phyloP scores from a whole-genome alignment of 1,140 invertebrate species.

The Diploscapter pachys region DNA sequence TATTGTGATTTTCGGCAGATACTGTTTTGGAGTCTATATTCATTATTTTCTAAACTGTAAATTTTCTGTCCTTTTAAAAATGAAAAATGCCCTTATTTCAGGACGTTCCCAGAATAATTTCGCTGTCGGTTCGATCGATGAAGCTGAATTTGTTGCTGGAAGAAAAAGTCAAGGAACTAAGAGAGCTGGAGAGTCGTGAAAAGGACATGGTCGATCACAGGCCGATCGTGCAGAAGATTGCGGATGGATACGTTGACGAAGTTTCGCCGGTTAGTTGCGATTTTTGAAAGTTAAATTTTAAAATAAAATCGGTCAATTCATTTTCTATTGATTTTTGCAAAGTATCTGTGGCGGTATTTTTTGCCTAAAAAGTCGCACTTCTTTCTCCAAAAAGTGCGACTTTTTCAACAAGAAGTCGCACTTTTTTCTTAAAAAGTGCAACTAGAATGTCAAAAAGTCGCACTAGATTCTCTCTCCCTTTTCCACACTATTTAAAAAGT shows the following conservation, averaged over 20 bases:
- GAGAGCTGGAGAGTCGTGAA: conserved; percentile 4
- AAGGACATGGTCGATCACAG: not conserved
- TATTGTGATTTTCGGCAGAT: too few relatives aligned
- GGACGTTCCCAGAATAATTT: conserved; percentile 10
- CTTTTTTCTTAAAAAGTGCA: too few relatives aligned
- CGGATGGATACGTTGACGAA: not conserved
- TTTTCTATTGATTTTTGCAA: not conserved
- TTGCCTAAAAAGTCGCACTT: too few relatives aligned
- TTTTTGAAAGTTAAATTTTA: not conserved
- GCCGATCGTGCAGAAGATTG: not conserved
- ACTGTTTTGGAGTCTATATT: too few relatives aligned
- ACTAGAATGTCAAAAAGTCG: too few relatives aligned
- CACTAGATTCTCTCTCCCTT: too few relatives aligned
- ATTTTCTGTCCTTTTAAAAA: conserved; percentile 6
- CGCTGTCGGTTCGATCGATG: conserved; percentile 14
- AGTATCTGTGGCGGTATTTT: too few relatives aligned
- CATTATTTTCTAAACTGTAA: too few relatives aligned
- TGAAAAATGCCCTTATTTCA: conserved; percentile 10
- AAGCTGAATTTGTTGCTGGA: conserved; percentile 10
- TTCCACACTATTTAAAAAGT: too few relatives aligned
- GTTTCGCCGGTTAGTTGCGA: not conserved
- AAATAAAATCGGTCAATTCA: not conserved
- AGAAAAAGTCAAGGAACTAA: conserved; percentile 10
- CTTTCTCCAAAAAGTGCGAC: too few relatives aligned
- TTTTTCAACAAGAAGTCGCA: too few relatives aligned